Evolutionary conservation across 1,140 invertebrate species (phyloP).

Genomic region (Leptopilina boulardi): DNA sequence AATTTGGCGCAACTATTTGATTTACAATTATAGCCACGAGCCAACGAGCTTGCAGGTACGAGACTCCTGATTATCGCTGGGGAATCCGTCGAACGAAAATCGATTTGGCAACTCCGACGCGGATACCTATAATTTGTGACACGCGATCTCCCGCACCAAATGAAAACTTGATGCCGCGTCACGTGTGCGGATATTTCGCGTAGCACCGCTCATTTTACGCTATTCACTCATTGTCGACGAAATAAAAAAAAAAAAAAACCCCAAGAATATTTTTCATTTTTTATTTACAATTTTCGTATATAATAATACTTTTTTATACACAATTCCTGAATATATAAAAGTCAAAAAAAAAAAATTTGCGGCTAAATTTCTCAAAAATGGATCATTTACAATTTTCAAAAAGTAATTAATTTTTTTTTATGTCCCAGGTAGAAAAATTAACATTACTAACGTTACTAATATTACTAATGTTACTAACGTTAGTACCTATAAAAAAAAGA

Average conservation of each 20-base stretch:
- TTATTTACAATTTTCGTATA: background rate
- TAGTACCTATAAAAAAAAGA: too few relatives aligned
- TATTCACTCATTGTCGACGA: background rate
- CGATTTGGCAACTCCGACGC: conserved; percentile 62
- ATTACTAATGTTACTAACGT: too few relatives aligned
- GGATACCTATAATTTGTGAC: conserved; percentile 71
- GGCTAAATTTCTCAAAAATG: too few relatives aligned
- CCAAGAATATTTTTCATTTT: background rate
- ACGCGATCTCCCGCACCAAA: conserved; percentile 67
- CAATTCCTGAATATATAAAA: too few relatives aligned
- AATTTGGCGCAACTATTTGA: conserved; percentile 57
- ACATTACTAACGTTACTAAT: too few relatives aligned
- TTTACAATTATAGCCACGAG: conserved; percentile 55
- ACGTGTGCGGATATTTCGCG: conserved; percentile 57
- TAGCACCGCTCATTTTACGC: conserved; percentile 42
- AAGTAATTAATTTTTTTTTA: too few relatives aligned
- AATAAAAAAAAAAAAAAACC: background rate
- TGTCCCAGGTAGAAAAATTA: too few relatives aligned
- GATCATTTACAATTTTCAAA: too few relatives aligned
- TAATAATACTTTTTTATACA: too few relatives aligned
- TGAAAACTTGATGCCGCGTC: conserved; percentile 69
- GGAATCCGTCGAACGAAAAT: conserved; percentile 65
- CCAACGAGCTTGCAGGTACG: conserved; percentile 35
- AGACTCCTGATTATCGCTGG: conserved; percentile 47
- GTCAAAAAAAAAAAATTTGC: too few relatives aligned